Evolutionary conservation across 2,113 vertebrate species (phyloP), one percentile per base, ranked within the genome.

Genomic region (Grus americana): DNA sequence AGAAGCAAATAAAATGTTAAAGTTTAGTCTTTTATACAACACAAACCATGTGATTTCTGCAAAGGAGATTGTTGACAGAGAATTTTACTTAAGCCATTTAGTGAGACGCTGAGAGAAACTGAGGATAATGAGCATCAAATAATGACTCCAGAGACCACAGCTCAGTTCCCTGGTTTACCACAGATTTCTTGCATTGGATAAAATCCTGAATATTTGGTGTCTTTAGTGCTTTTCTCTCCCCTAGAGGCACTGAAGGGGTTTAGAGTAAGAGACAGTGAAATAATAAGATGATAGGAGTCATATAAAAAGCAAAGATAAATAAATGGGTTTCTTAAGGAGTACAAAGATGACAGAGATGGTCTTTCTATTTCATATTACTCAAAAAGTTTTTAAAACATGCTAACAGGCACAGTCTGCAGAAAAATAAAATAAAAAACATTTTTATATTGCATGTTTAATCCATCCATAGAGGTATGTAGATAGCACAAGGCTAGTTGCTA

Each of bases 401-500:
- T 63, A 94, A 86, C 74, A 95, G 83, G 50, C 58, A 90, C 8
- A 65, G 78, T 34, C 59, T 63, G 14, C 57, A 73, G 68, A 55
- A 90, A 79, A 88, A 81, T 9, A 49, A 75, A 93, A 94, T 11
- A 3, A 59, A 93, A 86, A 34, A 17, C 18, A 79, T 70, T 58
- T 95, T 68, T 67, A 62, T 66, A 58, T 27, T 79, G 36, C 40
- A 54, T 20, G 2, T 76, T 85, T 89, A 96, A 95, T 89, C 73
- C 55, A 73, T 50, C n/a, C 44, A 49, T 12, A 81, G 55, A 96
- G 52, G 50, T 71, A 54, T 44, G 84, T 30, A 88, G 90, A 79
- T 57, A 90, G 52, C 42, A 85, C 57, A 71, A 75, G 38, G 49
- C 21, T 92, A 46, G 88, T 94, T 93, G 79, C 92, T 92, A 88